Conservation (phyloP, 2,797 vertebrate genomes). For the Okamejei kenojei region DNA sequence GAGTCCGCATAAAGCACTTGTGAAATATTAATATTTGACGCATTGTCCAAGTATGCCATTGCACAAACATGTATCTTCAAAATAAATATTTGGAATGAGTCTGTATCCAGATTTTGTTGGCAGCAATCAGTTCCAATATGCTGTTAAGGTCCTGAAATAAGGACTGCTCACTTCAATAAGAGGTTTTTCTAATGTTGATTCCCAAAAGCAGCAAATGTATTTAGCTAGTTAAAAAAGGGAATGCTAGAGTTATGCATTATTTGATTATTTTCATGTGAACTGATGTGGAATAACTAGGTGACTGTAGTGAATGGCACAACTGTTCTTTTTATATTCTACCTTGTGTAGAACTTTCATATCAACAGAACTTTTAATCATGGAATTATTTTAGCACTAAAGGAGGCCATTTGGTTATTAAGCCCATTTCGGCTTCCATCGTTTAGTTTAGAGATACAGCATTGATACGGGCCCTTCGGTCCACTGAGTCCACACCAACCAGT, state of each 20-base stretch:
- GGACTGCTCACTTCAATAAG: not conserved
- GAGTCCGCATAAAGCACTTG: not conserved
- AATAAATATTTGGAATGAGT: not conserved
- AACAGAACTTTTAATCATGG: not conserved
- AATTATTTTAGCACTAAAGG: not conserved
- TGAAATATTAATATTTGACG: not conserved
- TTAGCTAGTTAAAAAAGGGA: not conserved
- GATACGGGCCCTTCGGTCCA: too few species aligned
- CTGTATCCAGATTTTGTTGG: not conserved
- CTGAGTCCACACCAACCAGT: too few species aligned
- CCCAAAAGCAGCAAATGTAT: not conserved
- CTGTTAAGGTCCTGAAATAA: not conserved
- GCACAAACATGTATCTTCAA: not conserved
- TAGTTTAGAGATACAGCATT: too few species aligned
- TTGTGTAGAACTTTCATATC: not conserved
- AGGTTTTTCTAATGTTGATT: not conserved
- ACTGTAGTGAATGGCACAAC: not conserved
- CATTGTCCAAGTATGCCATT: not conserved
- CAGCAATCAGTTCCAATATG: not conserved
- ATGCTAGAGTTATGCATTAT: not conserved
- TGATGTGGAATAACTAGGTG: not conserved
- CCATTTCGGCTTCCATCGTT: too few species aligned
- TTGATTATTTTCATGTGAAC: not conserved
- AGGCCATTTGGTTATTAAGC: too few species aligned
- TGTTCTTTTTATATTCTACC: not conserved